Evolutionary conservation across 2,113 vertebrate genomes (phyloP), one percentile per base, ranked within the genome.

Genomic region (Penelope pileata): DNA sequence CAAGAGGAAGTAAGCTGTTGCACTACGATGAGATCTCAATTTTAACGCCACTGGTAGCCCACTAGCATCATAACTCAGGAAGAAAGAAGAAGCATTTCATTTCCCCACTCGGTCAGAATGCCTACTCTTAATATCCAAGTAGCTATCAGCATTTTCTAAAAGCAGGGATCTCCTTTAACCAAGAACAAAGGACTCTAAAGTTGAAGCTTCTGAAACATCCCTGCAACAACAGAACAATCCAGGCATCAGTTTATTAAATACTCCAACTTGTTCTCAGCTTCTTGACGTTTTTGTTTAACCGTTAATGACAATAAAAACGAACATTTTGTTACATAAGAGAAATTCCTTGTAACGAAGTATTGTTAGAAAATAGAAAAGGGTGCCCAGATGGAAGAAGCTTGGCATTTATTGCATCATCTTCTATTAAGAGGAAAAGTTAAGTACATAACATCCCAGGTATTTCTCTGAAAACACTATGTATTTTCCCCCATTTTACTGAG

Each of bases 371-470:
- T 23, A 8, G 38, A 62, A 84, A 72, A 59, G 2, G 5, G 3
- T 16, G 45, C 9, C 32, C 0, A 1, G 38, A 67, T 12, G 16
- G 17, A 74, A 53, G 6, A 2, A 74, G 24, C 16, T 13, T 45
- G 40, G 30, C 51, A 92, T 68, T 74, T 45, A 56, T 94, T 68
- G 42, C 21, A 54, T 18, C 51, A 38, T 12, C 10, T 36, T 68
- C 56, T 51, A 10, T 64, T 82, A 62, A 60, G 81, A 74, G 8
- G 19, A 6, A 16, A 72, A 43, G 8, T 12, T 42, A 75, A 10
- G 7, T 38, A 9, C 3, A 0, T 13, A 50, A 43, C 6, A 83
- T 14, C 3, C 5, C 26, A 45, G 6, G 4, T 4, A 42, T 69
- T 77, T 66, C 36, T 48, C 47, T 63, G 5, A 62, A 50, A 83